Evolutionary conservation across 64 coral and sea anemone species (phyloP).

Genomic region (Pocillopora verrucosa): DNA sequence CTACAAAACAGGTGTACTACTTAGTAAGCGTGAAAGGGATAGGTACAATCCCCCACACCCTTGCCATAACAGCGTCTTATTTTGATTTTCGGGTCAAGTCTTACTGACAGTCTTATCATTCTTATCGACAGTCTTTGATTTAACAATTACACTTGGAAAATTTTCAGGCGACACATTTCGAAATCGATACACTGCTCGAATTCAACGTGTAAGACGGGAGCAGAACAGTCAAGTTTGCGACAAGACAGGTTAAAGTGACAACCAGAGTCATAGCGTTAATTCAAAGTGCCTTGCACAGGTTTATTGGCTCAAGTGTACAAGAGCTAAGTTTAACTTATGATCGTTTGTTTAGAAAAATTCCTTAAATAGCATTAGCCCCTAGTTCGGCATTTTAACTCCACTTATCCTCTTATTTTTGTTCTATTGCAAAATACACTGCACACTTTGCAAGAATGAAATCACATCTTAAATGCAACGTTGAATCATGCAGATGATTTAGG

Average conservation of each 20-base stretch:
- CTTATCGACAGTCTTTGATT: neutral
- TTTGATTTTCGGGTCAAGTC: too few relatives aligned
- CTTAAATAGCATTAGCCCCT: too few relatives aligned
- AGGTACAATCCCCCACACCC: too few relatives aligned
- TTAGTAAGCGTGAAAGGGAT: too few relatives aligned
- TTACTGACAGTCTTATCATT: too few relatives aligned
- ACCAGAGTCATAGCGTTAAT: conserved; percentile 46
- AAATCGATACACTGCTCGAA: neutral
- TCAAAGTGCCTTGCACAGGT: conserved; percentile 31
- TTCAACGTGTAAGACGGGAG: conserved; percentile 12
- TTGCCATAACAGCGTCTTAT: too few relatives aligned
- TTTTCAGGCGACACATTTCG: neutral
- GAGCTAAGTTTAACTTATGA: conserved; percentile 18
- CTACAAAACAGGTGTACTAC: too few relatives aligned
- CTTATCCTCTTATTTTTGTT: too few relatives aligned
- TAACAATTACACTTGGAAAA: neutral
- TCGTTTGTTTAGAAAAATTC: too few relatives aligned
- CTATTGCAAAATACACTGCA: too few relatives aligned
- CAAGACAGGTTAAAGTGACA: conserved; percentile 6
- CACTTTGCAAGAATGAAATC: too few relatives aligned
- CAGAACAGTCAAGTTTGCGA: neutral
- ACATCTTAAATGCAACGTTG: neutral
- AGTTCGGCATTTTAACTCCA: too few relatives aligned
- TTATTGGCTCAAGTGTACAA: conserved; percentile 62
- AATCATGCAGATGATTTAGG: neutral